Evolutionary conservation across 2,797 vertebrate genomes (phyloP), one percentile per base, ranked within the genome.

Genomic region (Sebastes cheni): DNA sequence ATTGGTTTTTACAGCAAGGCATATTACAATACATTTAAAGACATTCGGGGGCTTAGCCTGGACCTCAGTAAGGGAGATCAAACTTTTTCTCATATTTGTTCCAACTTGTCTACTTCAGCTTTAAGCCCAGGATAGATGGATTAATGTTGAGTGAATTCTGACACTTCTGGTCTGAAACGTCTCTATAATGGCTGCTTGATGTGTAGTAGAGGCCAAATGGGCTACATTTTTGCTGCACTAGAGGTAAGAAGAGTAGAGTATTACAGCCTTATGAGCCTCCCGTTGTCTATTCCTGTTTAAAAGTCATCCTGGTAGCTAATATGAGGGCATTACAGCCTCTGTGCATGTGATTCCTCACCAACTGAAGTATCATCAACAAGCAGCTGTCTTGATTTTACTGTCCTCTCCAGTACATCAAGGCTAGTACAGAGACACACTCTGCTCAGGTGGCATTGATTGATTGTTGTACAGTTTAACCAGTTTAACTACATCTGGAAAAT

Each of bases 301-400:
- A 82, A 27, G 10, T 36, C 22, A n/a, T 14, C 61, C 46, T 18
- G 36, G 27, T 32, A 29, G 22, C 4, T 46, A 5, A 2, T 5
- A 20, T 59, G 14, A 66, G 42, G 22, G 3, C 2, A 23, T 50
- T 22, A 39, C 22, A 75, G 22, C 18, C 22, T 50, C 22, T 46
- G 32, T 20, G 30, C 13, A 71, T 56, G 9, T 16, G 25, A 8
- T 46, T 29, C 36, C 55, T 29, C 25, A 61, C 20, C 12, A 29
- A 8, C 36, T 32, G 8, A 71, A 22, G 55, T 56, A 39, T 67
- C 30, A 62, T 50, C 5, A 16, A 18, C 2, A 32, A 42, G 42
- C 67, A 65, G 36, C 27, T 1, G 13, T 39, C 59, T 68, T 80
- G 62, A 56, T 50, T 74, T 71, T 62, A 71, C 62, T 36, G 77